Conservation (phyloP, 2,797 vertebrate species). For the Hydrolagus colliei region DNA sequence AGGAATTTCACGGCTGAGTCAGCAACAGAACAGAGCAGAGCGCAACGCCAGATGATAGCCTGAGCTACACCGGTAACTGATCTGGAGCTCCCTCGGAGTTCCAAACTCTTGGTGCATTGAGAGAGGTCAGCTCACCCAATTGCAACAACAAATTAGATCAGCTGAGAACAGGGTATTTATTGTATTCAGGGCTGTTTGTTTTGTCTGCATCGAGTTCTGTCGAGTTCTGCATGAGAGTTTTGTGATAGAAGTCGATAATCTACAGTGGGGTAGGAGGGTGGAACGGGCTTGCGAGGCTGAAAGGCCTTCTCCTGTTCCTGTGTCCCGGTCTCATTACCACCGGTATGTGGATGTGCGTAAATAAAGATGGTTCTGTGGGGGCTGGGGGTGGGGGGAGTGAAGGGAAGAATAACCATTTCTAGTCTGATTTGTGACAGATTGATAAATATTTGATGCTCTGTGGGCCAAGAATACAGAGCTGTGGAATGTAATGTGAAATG, state of each 20-base stretch:
- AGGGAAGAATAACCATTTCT: too few relatives aligned
- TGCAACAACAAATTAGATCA: background rate
- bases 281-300: too few relatives aligned
- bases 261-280: too few relatives aligned
- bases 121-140: background rate
- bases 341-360: background rate
- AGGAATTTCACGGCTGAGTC: background rate
- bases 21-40: background rate
- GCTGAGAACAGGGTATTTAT: background rate
- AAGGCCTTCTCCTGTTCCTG: too few relatives aligned
- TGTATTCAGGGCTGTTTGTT: background rate
- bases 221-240: background rate
- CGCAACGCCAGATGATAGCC: background rate
- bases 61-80: conserved; percentile 1
- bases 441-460: conserved; percentile 29
- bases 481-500: conserved; percentile 37
- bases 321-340: background rate
- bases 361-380: background rate
- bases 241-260: too few relatives aligned
- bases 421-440: conserved; percentile 24
- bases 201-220: background rate
- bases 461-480: conserved; percentile 38
- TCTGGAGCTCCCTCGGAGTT: background rate
- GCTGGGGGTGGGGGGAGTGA: too few relatives aligned
- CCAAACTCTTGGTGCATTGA: background rate